These are phyloP conservation scores for Lophius piscatorius DNA, from an alignment of 2,113 vertebrate species.

Conservation along the genomic window DNA sequence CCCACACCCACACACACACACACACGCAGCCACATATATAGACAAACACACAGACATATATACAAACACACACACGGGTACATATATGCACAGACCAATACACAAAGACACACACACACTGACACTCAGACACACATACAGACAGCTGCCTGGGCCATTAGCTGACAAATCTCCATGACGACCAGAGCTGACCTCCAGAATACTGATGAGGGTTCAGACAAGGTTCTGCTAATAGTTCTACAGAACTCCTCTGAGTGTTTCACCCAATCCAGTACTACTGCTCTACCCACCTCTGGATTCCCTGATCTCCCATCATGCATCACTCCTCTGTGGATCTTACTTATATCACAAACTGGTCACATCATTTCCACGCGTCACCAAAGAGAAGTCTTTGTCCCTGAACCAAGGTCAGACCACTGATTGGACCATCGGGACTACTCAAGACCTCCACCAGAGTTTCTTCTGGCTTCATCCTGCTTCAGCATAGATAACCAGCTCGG, in stretches of 20 bases:
- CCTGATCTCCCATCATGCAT: neutral
- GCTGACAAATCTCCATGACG: conserved; percentile 43
- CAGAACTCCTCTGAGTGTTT: neutral
- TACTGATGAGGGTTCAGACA: conserved; percentile 44
- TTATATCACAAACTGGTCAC: too few relatives aligned
- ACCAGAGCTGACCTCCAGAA: conserved; percentile 39
- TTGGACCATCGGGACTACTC: too few relatives aligned
- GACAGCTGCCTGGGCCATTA: conserved; percentile 38
- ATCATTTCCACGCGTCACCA: too few relatives aligned
- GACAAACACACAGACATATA: too few relatives aligned
- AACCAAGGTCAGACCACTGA: too few relatives aligned
- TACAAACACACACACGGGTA: neutral
- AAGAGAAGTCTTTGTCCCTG: too few relatives aligned
- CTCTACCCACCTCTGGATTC: neutral
- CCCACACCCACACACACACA: neutral
- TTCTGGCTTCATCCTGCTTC: too few relatives aligned
- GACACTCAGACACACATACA: neutral
- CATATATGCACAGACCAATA: neutral
- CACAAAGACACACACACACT: neutral
- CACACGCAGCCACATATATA: neutral
- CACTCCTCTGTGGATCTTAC: too few relatives aligned
- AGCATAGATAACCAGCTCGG: too few relatives aligned
- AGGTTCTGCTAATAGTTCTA: neutral
- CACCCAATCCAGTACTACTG: too few relatives aligned
- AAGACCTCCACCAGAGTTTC: too few relatives aligned